Evolutionary conservation across 1,140 invertebrate species (phyloP).

Genomic region (Oryzaephilus surinamensis): DNA sequence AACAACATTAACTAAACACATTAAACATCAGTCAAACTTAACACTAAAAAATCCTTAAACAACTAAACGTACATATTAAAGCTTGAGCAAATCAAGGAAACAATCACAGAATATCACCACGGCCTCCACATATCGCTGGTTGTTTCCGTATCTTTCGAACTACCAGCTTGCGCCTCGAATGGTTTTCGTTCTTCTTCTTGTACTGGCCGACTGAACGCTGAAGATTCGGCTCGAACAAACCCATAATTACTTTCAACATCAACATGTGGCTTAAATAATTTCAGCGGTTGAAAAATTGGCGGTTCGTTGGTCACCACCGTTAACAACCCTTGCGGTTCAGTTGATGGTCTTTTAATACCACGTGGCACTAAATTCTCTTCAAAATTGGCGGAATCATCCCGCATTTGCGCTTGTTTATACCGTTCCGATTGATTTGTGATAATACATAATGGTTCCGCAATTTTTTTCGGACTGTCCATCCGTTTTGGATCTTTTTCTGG

Average conservation of each 20-base stretch:
- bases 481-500: slow-evolving; percentile 14
- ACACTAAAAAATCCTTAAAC: too few species aligned
- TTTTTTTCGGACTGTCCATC: slow-evolving; percentile 15
- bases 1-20: too few species aligned
- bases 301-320: slow-evolving; percentile 2
- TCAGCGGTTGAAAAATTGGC: slow-evolving; percentile 1
- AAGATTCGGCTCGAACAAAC: background rate
- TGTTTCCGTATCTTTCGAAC: slow-evolving; percentile 8
- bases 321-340: slow-evolving; percentile 12
- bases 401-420: slow-evolving; percentile 28
- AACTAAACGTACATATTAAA: too few species aligned
- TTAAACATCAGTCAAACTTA: too few species aligned
- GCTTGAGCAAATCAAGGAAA: slow-evolving; percentile 4
- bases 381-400: slow-evolving; percentile 21
- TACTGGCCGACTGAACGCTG: background rate
- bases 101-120: slow-evolving; percentile 16
- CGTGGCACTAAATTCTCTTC: slow-evolving; percentile 26
- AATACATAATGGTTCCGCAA: slow-evolving; percentile 28
- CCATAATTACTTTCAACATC: slow-evolving; percentile 5
- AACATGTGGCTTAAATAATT: too few species aligned
- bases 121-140: slow-evolving; percentile 29
- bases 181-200: background rate
- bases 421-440: slow-evolving; percentile 33
- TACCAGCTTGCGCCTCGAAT: background rate
- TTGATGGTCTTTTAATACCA: slow-evolving; percentile 16